These are phyloP conservation scores for Napeogenes sylphis DNA, from an alignment of 2,888 invertebrate genomes.

Conservation along the genomic window DNA sequence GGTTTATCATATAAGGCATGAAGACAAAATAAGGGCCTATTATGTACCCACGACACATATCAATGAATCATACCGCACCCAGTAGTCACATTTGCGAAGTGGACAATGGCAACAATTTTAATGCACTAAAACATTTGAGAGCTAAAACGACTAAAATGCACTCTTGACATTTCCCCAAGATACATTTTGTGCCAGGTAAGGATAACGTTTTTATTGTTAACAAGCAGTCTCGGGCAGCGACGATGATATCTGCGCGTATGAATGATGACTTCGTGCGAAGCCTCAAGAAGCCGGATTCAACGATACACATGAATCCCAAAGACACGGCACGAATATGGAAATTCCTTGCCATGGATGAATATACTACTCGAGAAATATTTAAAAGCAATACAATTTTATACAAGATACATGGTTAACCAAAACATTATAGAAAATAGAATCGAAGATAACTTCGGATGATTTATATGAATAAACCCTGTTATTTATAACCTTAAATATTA, in stretches of 20 bases:
- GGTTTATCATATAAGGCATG: constrained; percentile 28
- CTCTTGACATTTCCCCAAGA: constrained; percentile 58
- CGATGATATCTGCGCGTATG: constrained; percentile 76
- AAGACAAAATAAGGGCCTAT: constrained; percentile 27
- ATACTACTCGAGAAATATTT: constrained; percentile 31
- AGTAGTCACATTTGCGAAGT: constrained; percentile 28
- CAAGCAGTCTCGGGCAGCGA: constrained; percentile 70
- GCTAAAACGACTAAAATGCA: constrained; percentile 28
- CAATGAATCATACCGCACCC: constrained; percentile 28
- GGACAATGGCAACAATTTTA: constrained; percentile 26
- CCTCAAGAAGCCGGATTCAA: constrained; percentile 63
- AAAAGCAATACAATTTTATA: constrained; percentile 9
- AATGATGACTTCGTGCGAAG: constrained; percentile 77
- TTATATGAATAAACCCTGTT: background rate
- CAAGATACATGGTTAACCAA: background rate
- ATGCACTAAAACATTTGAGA: constrained; percentile 20
- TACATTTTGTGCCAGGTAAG: constrained; percentile 68
- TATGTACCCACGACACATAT: constrained; percentile 26
- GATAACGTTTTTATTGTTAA: constrained; percentile 78
- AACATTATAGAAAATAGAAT: background rate
- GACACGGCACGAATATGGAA: constrained; percentile 72
- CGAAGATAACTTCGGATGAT: background rate
- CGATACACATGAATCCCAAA: constrained; percentile 59
- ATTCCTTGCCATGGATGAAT: constrained; percentile 39
- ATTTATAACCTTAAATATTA: constrained; percentile 15